Conservation (phyloP, 2,888 invertebrate genomes). For the Masnerella sp. region DNA sequence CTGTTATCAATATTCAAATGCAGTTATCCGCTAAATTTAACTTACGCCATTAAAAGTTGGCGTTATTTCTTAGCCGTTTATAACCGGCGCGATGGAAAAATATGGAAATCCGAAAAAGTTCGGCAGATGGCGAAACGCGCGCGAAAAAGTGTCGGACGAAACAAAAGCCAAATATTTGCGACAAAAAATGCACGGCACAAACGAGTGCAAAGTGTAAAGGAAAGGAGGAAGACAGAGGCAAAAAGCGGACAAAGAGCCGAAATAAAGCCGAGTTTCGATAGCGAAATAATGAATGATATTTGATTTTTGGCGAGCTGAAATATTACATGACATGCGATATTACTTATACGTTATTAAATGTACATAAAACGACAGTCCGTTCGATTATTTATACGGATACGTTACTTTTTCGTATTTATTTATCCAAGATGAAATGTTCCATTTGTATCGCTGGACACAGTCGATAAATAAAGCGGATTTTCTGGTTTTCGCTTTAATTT, state of each 20-base stretch:
- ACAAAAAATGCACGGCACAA: no score
- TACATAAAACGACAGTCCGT: neutral
- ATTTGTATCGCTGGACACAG: no score
- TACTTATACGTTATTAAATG: conserved; percentile 7
- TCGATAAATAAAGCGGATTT: no score
- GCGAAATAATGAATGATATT: no score
- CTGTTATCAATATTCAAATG: conserved; percentile 16
- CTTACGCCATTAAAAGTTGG: conserved; percentile 14
- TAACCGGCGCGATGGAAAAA: neutral
- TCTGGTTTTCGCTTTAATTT: no score
- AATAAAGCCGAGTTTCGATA: neutral
- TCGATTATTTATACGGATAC: conserved; percentile 7
- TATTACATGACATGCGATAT: conserved; percentile 9
- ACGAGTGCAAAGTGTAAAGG: no score
- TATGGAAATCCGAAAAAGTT: conserved; percentile 1
- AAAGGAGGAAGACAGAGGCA: no score
- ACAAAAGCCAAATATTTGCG: no score
- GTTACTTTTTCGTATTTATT: conserved; percentile 4
- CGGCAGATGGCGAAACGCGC: no score
- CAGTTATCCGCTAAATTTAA: conserved; percentile 6
- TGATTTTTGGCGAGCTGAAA: conserved; percentile 15
- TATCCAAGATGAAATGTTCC: neutral
- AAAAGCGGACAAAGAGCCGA: neutral
- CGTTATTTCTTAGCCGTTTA: neutral
- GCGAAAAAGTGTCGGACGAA: no score